Evolutionary conservation across 2,113 vertebrate genomes (phyloP), one percentile per base, ranked within the genome.

Genomic region (Chaetops frenatus): DNA sequence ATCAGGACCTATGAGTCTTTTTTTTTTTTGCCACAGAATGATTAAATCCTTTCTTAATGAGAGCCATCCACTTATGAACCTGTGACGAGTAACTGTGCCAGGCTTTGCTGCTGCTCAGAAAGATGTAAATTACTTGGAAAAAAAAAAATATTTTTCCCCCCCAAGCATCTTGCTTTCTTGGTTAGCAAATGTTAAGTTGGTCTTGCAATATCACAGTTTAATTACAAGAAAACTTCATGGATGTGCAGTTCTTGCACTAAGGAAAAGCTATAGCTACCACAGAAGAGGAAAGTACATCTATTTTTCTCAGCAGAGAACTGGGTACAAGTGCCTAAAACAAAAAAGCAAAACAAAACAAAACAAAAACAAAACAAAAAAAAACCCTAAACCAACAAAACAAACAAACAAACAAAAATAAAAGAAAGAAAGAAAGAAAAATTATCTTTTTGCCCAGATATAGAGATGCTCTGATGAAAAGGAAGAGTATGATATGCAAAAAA

Each of bases 41-140:
- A n/a, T 51, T 38, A 20, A 66, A n/a, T 45, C 29, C 5, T 64
- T 62, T 35, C 23, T 57, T 58, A 58, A 44, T 24, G 23, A 73
- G 23, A 36, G 1, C 29, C 23, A 66, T 36, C 7, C 2, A 3
- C 18, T 36, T 1, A 0, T 22, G 38, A 44, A 36, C 2, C 8
- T 44, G 3, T 58, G 27, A 73, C 16, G 3, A 10, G 16, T 14
- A 73, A 6, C 16, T 66, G 36, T 58, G 27, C 12, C 29, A 15
- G n/a, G 15, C 24, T 73, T 51, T 66, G 4, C 36, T 66, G 33
- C 16, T 38, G 6, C 53, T 66, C 19, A 66, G 33, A 25, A 38
- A 60, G 11, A 60, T 21, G 12, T 7, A 44, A 58, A 72, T 57
- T 0, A 48, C 12, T 12, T 36, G 12, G 45, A 66, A 31, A 31